Evolutionary conservation across 2,797 vertebrate species (phyloP), one percentile per base, ranked within the genome.

Genomic region (Emydoidea blandingii): DNA sequence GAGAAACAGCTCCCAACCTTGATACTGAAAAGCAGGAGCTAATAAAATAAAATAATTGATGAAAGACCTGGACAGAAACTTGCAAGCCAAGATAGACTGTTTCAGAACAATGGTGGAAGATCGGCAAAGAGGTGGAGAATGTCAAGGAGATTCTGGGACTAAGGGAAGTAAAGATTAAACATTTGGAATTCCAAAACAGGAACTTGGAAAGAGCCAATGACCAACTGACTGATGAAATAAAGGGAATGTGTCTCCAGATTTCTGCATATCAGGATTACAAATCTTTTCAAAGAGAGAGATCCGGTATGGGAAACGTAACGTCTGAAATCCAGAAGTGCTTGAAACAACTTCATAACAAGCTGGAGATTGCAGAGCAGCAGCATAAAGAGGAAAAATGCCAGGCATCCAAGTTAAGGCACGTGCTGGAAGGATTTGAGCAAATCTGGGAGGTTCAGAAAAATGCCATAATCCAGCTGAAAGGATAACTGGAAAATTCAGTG

Each of bases 81-180:
- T 1, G 0, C 23, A 88, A 16, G 50, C n/a, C 44, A 23, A 6
- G 21, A 27, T 18, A 50, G 72, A 81, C 41, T 12, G 23, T 50
- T 83, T 18, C 5, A 54, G 37, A 0, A 21, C 56, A 44, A 14
- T 1, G 56, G 53, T 90, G 87, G 29, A 76, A 88, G 82, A 88
- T 21, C 81, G 68, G 1, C 34, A 31, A 86, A 16, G 52, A 82
- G 53, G 19, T 27, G 79, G 91, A 91, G 31, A 12, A 72, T 52
- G 62, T 41, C 19, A 68, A 19, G 14, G 27, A 4, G 12, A 1
- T 12, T 25, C 47, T 31, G 78, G 12, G 12, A 34, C 27, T 44
- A 86, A 85, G 62, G 23, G 85, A 92, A 93, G 47, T 19, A 85
- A 93, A 82, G 41, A 8, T 57, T 89, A 79, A 83, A 93, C 21